Evolutionary conservation across 1,140 invertebrate genomes (phyloP).

Genomic region (Aphidius ervi): DNA sequence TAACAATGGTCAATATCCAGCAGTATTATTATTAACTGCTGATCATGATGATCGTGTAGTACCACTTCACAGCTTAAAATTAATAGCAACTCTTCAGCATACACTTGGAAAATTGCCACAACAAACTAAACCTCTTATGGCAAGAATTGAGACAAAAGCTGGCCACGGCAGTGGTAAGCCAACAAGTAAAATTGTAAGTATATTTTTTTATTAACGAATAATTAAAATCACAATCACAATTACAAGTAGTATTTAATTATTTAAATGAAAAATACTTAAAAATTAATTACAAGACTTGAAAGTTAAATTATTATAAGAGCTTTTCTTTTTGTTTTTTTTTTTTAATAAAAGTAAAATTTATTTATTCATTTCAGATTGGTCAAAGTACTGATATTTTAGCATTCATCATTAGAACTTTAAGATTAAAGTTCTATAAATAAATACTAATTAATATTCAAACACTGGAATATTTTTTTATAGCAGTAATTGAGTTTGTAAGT

Average conservation of each 20-base stretch:
- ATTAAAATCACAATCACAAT: constrained; percentile 5
- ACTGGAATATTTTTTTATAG: too few species aligned
- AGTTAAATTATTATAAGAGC: too few species aligned
- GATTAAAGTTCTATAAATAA: constrained; percentile 57
- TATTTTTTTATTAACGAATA: too few species aligned
- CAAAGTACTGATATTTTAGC: constrained; percentile 83
- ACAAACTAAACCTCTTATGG: constrained; percentile 85
- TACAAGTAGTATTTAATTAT: too few species aligned
- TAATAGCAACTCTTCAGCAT: constrained; percentile 87
- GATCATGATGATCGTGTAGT: constrained; percentile 98
- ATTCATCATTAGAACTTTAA: constrained; percentile 77
- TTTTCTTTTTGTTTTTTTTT: too few species aligned
- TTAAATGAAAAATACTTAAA: too few species aligned
- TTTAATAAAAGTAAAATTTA: constrained; percentile 9
- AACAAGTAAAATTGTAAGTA: constrained; percentile 80
- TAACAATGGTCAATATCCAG: constrained; percentile 74
- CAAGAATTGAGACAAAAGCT: constrained; percentile 89
- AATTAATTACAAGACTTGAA: too few species aligned
- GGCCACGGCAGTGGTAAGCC: constrained; percentile 96
- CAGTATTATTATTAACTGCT: constrained; percentile 85
- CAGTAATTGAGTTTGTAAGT: too few species aligned
- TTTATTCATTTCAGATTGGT: constrained; percentile 70
- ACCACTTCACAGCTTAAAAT: constrained; percentile 93
- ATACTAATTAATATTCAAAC: background rate
- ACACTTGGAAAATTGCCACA: constrained; percentile 59